Evolutionary conservation across 2,797 vertebrate genomes (phyloP), one percentile per base, ranked within the genome.

Genomic region (Gallinago solitaria): DNA sequence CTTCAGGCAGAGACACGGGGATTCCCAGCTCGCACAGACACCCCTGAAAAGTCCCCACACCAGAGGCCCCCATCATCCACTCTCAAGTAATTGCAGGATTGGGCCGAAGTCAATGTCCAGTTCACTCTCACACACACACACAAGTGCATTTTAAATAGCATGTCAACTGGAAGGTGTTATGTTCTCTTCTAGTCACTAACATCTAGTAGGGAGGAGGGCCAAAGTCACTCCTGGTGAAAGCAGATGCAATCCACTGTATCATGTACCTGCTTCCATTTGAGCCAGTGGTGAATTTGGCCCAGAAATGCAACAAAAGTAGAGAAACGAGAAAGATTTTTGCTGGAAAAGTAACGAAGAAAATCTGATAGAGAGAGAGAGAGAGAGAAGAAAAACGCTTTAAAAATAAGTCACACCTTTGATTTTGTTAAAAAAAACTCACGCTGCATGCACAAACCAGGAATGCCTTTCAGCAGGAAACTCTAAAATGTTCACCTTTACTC

Each of bases 191-290:
- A 89, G 74, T 19, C 67, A 79, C 88, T 88, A 92, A 39, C 11
- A n/a, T 6, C 91, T 89, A 91, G 71, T 33, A 89, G 19, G 63
- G 43, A 86, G 92, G 94, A 86, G 93, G 94, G 87, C 90, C 96
- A 96, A 97, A 97, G 85, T 96, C 90, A 95, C 90, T 90, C 87
- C 87, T 93, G 94, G 93, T 64, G 78, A 90, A 95, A 95, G 90
- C 96, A 95, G 92, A 85, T 95, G 92, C 94, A 96, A 65, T 83
- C 85, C 48, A 41, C 45, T 92, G 56, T 48, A 59, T 69, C 88
- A 76, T 85, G 89, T 78, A 96, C 92, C 93, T 96, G 92, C 94
- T 97, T 95, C 95, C 89, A 59, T 69, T 79, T 41, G 53, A 93
- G 76, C 89, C 95, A 96, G 93, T 80, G 74, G 91, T 96, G 91